Evolutionary conservation across 2,888 invertebrate species (phyloP).

Genomic region (Phaonia tiefii): DNA sequence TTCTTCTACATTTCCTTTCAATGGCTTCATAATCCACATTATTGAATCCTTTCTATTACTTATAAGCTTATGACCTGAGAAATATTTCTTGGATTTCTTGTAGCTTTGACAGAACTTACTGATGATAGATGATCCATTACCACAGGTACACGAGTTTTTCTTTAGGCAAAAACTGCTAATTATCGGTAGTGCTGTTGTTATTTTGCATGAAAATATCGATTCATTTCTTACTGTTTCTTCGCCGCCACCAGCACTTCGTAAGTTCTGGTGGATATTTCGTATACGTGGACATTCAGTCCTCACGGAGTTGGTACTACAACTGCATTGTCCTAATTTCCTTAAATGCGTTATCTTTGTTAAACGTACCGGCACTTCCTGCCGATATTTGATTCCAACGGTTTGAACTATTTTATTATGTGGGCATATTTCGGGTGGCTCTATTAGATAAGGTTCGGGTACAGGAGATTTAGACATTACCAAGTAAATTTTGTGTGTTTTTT

Average conservation of each 20-base stretch:
- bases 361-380: slow-evolving; percentile 59
- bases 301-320: slow-evolving; percentile 13
- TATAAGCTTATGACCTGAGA: background rate
- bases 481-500: background rate
- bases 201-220: slow-evolving; percentile 2
- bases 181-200: background rate
- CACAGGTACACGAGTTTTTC: background rate
- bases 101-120: slow-evolving; percentile 51
- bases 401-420: slow-evolving; percentile 65
- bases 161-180: background rate
- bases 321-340: slow-evolving; percentile 60
- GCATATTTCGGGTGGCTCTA: slow-evolving; percentile 54
- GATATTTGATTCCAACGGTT: slow-evolving; percentile 35
- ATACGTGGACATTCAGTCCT: too few species aligned
- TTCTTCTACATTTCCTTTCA: background rate
- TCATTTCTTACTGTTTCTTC: background rate
- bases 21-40: slow-evolving; percentile 55
- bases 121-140: slow-evolving; percentile 9
- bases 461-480: slow-evolving; percentile 60
- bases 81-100: slow-evolving; percentile 31
- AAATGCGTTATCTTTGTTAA: slow-evolving; percentile 57
- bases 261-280: too few species aligned
- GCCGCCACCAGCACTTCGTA: background rate
- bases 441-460: slow-evolving; percentile 44
- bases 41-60: slow-evolving; percentile 8